Percentiles rank a stretch among this genome's conserved stretches.
Conservation (phyloP, 2,113 vertebrate species). For the Falco punctatus region DNA sequence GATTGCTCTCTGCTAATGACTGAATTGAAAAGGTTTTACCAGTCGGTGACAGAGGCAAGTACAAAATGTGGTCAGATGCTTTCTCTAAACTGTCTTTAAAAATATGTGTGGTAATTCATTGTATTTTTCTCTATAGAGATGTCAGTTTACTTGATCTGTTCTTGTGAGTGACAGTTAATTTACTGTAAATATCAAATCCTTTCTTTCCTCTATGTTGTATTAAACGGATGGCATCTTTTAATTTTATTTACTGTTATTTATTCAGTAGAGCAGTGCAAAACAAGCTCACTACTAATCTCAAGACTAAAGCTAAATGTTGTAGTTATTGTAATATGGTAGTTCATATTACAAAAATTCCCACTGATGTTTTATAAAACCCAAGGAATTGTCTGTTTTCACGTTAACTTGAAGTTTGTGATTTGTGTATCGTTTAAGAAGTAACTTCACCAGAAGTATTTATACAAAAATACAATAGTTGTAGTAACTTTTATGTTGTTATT, state of each 20-base stretch:
- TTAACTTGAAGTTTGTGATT: background rate
- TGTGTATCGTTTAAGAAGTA: background rate
- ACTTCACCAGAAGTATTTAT: background rate
- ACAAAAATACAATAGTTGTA: background rate
- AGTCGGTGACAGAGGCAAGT: background rate
- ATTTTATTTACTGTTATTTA: background rate
- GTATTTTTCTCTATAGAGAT: background rate
- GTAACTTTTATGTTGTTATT: constrained; percentile 6
- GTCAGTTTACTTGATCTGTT: background rate
- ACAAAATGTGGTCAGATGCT: background rate
- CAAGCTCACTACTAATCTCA: background rate
- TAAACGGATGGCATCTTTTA: background rate
- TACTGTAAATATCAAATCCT: background rate
- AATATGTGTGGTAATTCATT: background rate
- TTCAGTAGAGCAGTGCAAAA: background rate
- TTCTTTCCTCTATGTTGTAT: background rate
- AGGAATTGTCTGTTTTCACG: background rate
- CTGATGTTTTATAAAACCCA: background rate
- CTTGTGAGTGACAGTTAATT: background rate
- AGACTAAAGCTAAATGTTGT: background rate
- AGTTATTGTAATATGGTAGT: background rate
- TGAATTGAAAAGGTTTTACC: background rate
- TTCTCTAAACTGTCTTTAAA: background rate
- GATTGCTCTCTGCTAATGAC: background rate
- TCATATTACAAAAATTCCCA: background rate